A percentile compares a stretch with the other conserved stretches of the same genome.
phyloP scores from a whole-genome alignment of 2,113 vertebrate genomes.

The Hirundichthys speculiger region DNA sequence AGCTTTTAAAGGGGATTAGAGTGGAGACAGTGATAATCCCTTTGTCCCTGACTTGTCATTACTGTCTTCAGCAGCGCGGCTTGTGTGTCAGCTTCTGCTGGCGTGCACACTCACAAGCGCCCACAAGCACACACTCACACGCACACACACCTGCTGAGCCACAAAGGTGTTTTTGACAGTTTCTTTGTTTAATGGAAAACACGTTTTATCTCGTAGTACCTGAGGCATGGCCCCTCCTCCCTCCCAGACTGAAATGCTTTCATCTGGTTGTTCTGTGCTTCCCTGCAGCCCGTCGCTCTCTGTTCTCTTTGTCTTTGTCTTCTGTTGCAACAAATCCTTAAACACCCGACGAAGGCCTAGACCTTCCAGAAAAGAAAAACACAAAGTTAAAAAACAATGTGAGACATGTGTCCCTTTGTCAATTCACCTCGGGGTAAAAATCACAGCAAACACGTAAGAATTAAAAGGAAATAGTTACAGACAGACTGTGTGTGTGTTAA shows the following conservation, averaged over 20 bases:
- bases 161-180: constrained; percentile 76
- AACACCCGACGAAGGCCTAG: constrained; percentile 17
- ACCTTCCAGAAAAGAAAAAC: background rate
- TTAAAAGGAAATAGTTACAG: background rate
- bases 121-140: constrained; percentile 27
- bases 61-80: constrained; percentile 60
- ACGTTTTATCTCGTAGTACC: constrained; percentile 75
- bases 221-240: constrained; percentile 58
- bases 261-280: constrained; percentile 59
- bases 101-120: constrained; percentile 12
- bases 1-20: constrained; percentile 76
- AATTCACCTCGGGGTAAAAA: constrained; percentile 5
- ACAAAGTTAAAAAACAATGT: constrained; percentile 21
- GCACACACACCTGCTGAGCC: constrained; percentile 58
- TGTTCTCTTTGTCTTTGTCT: constrained; percentile 59
- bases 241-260: constrained; percentile 60
- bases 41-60: constrained; percentile 78
- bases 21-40: constrained; percentile 80
- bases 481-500: too few relatives aligned
- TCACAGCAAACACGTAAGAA: constrained; percentile 1
- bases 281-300: constrained; percentile 54
- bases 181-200: constrained; percentile 79
- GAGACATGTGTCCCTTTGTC: background rate
- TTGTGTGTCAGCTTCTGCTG: constrained; percentile 55
- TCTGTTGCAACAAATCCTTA: constrained; percentile 43